Evolutionary conservation across 2,113 vertebrate species (phyloP), one percentile per base, ranked within the genome.

Genomic region (Emydocephalus ijimae): DNA sequence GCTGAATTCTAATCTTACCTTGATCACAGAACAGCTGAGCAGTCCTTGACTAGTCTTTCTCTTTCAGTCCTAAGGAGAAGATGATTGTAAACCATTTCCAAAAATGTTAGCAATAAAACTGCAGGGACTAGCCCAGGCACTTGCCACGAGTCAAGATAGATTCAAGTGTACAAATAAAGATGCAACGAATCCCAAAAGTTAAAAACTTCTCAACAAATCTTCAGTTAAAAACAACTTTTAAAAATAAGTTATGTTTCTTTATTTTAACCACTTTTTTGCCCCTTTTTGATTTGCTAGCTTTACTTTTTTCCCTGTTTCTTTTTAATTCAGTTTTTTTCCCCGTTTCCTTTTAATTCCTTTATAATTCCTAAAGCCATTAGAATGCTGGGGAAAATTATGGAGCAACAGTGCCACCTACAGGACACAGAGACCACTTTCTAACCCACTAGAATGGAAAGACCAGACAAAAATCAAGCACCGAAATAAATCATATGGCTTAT

Each of bases 361-460:
- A n/a, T 1, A 3, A 23, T 0, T 1, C 0, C 24, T n/a, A 15
- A 24, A 0, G 6, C 56, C 61, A 11, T 45, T 5, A 0, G 54
- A 88, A 90, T 4, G 0, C 0, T 24, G 21, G 2, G 1, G 91
- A 12, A 18, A 20, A 88, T 10, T 2, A n/a, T 90, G 85, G 97
- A 85, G 0, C 97, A 95, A 96, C 93, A 95, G 94, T 97, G 96
- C 98, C 98, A 96, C 94, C 98, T 97, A 91, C 96, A 95, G 97
- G 90, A 91, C 20, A 69, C 20, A 45, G 48, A 4, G 34, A 21
- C 5, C 23, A 23, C 56, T 29, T 14, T 45, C 11, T 29, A 12
- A 26, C 39, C 81, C 54, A 5, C n/a, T 12, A 24, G 21, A 61
- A 3, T n/a, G 0, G 88, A 26, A 89, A 0, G 3, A 2, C 18